phyloP scores from a whole-genome alignment of 2,888 invertebrate species.

The Atethmia centrago region DNA sequence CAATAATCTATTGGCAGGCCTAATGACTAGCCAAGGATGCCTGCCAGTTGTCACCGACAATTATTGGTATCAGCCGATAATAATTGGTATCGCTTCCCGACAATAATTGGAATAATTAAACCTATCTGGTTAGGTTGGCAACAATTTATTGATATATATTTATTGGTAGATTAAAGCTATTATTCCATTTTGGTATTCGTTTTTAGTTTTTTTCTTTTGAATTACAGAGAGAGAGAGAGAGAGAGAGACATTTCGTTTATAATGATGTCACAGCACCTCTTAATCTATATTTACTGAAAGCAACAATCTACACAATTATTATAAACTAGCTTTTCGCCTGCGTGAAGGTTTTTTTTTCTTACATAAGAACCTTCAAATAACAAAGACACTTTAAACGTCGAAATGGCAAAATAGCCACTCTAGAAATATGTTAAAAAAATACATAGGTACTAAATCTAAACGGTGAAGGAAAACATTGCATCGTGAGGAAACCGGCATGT shows the following conservation, averaged over 20 bases:
- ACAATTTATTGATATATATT: slow-evolving; percentile 71
- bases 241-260: neutral
- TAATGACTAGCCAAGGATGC: slow-evolving; percentile 89
- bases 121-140: slow-evolving; percentile 68
- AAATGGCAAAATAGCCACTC: too few relatives aligned
- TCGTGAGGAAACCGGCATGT: too few relatives aligned
- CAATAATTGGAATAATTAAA: slow-evolving; percentile 87
- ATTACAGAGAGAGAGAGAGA: neutral
- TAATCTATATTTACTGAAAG: neutral
- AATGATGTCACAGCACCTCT: neutral
- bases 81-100: slow-evolving; percentile 81
- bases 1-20: slow-evolving; percentile 89
- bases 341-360: too few relatives aligned
- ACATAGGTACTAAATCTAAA: too few relatives aligned
- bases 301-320: neutral
- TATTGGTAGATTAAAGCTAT: slow-evolving; percentile 42
- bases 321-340: too few relatives aligned
- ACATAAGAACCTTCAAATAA: too few relatives aligned
- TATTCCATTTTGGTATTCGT: slow-evolving; percentile 22
- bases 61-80: slow-evolving; percentile 83
- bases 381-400: too few relatives aligned
- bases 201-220: neutral
- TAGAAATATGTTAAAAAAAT: too few relatives aligned
- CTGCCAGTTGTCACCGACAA: slow-evolving; percentile 77
- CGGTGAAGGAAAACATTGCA: too few relatives aligned